Percentiles rank a stretch among this genome's conserved stretches.
phyloP scores from a whole-genome alignment of 2,113 vertebrate species.

The Chitala chitala region DNA sequence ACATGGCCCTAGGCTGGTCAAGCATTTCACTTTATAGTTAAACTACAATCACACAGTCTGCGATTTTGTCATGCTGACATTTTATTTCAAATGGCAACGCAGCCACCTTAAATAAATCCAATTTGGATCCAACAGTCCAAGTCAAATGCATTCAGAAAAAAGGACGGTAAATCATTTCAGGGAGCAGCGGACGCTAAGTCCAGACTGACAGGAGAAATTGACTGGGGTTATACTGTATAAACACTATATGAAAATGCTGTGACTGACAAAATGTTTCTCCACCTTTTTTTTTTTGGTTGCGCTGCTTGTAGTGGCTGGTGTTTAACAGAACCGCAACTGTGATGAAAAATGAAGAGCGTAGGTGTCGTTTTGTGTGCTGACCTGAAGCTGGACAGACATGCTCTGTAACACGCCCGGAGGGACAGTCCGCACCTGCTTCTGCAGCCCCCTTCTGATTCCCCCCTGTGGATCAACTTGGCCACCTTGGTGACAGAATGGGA shows the following conservation, averaged over 20 bases:
- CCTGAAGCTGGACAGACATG: no score
- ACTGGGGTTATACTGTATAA: no score
- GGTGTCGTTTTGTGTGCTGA: no score
- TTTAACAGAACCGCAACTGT: no score
- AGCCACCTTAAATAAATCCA: neutral
- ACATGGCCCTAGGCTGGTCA: neutral
- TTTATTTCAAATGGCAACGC: neutral
- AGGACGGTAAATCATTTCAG: no score
- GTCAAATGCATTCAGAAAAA: no score
- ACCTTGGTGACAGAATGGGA: neutral
- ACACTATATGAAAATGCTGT: no score
- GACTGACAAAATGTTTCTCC: no score
- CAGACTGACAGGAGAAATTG: neutral
- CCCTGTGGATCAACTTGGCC: conserved; percentile 14
- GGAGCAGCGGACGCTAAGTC: no score
- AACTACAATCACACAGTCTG: neutral
- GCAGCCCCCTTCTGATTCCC: neutral
- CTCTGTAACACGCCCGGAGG: conserved; percentile 4
- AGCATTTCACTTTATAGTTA: neutral
- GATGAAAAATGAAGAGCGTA: no score
- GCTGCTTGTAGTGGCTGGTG: no score
- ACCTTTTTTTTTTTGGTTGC: no score
- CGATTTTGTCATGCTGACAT: neutral
- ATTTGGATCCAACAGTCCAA: neutral
- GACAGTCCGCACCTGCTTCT: neutral